Percentiles rank a stretch among this genome's conserved stretches.
These are phyloP conservation scores for Danaus plexippus DNA, from an alignment of 1,140 invertebrate genomes.

Conservation along the genomic window DNA sequence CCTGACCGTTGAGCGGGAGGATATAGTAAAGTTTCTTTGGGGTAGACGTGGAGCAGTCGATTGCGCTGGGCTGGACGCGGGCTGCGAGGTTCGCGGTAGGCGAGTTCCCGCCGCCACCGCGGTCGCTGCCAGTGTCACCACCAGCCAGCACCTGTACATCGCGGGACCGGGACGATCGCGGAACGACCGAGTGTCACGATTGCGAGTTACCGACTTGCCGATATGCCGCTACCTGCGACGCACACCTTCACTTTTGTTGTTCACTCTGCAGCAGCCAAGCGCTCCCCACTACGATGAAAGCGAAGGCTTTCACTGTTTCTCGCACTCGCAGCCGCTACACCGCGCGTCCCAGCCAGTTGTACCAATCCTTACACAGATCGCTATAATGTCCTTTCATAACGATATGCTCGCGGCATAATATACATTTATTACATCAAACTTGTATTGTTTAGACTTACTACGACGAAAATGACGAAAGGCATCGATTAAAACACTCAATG, in stretches of 20 bases:
- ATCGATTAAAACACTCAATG: background rate
- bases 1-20: conserved; percentile 48
- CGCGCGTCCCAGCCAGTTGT: conserved; percentile 15
- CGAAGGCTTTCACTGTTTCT: conserved; percentile 52
- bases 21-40: conserved; percentile 58
- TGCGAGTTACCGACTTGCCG: conserved; percentile 38
- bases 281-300: conserved; percentile 64
- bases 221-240: conserved; percentile 31
- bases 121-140: conserved; percentile 45
- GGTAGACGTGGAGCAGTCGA: conserved; percentile 34
- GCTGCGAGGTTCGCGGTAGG: conserved; percentile 52
- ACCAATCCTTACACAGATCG: conserved; percentile 18
- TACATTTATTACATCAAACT: conserved; percentile 1
- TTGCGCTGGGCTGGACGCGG: conserved; percentile 32
- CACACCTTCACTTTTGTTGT: conserved; percentile 61
- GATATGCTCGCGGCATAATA: conserved; percentile 6
- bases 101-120: conserved; percentile 49
- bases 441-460: no score
- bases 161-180: conserved; percentile 42
- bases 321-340: background rate
- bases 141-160: conserved; percentile 57
- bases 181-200: conserved; percentile 46
- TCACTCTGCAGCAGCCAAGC: conserved; percentile 27
- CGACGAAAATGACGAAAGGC: no score
- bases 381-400: conserved; percentile 20